Evolutionary conservation across 2,797 vertebrate species (phyloP), one percentile per base, ranked within the genome.

Genomic region (Mus spretus): DNA sequence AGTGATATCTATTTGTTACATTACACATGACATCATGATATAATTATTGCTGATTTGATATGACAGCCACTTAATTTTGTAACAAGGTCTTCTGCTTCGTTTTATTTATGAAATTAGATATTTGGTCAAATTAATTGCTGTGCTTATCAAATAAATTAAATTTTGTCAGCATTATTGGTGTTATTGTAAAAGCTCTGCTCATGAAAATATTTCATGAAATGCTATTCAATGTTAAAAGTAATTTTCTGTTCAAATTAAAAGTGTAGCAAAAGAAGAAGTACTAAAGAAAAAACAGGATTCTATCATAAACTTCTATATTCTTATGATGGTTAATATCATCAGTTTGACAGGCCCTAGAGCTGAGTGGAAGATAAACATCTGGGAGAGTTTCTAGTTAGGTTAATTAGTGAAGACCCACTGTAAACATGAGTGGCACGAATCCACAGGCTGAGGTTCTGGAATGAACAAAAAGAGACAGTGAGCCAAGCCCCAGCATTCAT

Each of bases 181-280:
- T 37, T 55, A 34, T 79, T 34, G 63, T 94, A 5, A 85, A 34
- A 44, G 55, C 9, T 61, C 11, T 74, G 55, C 53, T 50, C 55
- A 63, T 4, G 81, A 4, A 55, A 28, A 40, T 40, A 0, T 78
- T 53, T 28, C n/a, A 55, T 20, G 19, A 61, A 44, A 17, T 50
- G 94, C 92, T 26, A 24, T 74, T 50, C 31, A 22, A 92, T 94
- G 85, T 17, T 85, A 17, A 70, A 78, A 96, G 40, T 90, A 34
- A 4, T 91, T 93, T 92, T 72, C 20, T n/a, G n/a, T 63, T 55
- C 20, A 82, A 81, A 47, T 37, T 61, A 53, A 67, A 83, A 63
- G 31, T 81, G 59, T 44, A 59, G 1, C 44, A 82, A 34, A 59
- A 55, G 28, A 24, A 37, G 13, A 3, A 40, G 79, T 34, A 72